Evolutionary conservation across 1,140 invertebrate species (phyloP).

Genomic region (Meteorus sp.): DNA sequence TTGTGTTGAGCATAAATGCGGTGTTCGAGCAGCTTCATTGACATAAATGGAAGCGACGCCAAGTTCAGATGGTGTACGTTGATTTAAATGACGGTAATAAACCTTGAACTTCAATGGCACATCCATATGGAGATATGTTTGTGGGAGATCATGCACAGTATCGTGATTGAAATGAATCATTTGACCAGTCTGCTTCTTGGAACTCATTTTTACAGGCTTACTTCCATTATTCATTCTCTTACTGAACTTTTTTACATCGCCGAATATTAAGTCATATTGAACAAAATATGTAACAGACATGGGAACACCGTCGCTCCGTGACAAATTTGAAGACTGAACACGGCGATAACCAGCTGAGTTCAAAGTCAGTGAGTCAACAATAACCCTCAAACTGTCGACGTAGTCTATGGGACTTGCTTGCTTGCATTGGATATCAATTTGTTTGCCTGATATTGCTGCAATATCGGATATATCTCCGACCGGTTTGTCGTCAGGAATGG

Average conservation of each 20-base stretch:
- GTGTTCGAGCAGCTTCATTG: constrained; percentile 33
- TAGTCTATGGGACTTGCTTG: constrained; percentile 35
- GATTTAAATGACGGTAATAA: constrained; percentile 45
- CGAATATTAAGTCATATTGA: constrained; percentile 43
- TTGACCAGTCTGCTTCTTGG: constrained; percentile 42
- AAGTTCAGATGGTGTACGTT: constrained; percentile 44
- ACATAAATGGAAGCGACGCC: constrained; percentile 43
- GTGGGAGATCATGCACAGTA: constrained; percentile 40
- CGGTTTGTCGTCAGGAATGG: not conserved
- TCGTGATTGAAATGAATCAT: constrained; percentile 48
- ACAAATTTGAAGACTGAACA: constrained; percentile 45
- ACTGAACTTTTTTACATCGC: constrained; percentile 27
- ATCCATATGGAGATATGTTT: constrained; percentile 31
- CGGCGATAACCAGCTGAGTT: constrained; percentile 49
- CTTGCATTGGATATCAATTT: constrained; percentile 9
- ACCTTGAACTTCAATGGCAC: constrained; percentile 45
- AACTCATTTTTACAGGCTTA: constrained; percentile 42
- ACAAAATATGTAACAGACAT: constrained; percentile 45
- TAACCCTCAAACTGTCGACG: constrained; percentile 42
- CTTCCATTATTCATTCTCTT: constrained; percentile 37
- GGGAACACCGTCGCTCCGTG: constrained; percentile 37
- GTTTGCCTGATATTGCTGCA: not conserved
- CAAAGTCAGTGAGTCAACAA: constrained; percentile 42
- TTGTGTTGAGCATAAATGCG: constrained; percentile 40
- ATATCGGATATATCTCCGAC: not conserved